phyloP scores from a whole-genome alignment of 2,113 vertebrate genomes.

The Pelmatolapia mariae region DNA sequence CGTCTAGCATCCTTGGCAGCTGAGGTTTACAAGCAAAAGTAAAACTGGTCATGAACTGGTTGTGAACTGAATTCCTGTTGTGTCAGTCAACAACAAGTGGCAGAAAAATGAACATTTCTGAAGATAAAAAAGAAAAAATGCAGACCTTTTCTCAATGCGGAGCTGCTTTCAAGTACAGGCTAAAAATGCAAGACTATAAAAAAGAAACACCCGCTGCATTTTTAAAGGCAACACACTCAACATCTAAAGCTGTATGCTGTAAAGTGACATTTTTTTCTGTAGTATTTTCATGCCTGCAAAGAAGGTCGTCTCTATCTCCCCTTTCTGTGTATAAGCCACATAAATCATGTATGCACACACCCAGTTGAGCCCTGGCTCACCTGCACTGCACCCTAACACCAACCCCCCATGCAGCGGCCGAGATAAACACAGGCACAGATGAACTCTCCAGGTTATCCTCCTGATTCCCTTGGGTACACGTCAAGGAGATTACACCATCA shows the following conservation, averaged over 20 bases:
- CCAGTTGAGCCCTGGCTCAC: constrained; percentile 46
- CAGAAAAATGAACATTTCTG: background rate
- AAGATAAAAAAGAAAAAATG: background rate
- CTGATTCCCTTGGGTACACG: constrained; percentile 44
- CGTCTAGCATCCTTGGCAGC: background rate
- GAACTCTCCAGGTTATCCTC: constrained; percentile 68
- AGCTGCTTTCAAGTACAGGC: background rate
- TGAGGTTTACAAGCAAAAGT: background rate
- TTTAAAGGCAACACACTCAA: background rate
- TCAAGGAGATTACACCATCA: constrained; percentile 53
- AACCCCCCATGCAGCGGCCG: constrained; percentile 19
- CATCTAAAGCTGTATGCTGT: background rate
- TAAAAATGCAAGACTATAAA: background rate
- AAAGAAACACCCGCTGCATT: background rate
- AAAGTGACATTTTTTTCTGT: background rate
- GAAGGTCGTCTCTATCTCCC: constrained; percentile 38
- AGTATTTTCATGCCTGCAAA: background rate
- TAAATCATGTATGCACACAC: constrained; percentile 75
- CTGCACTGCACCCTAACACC: constrained; percentile 39
- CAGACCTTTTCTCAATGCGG: background rate
- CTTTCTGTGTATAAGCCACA: constrained; percentile 39
- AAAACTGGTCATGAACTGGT: background rate
- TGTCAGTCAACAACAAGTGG: background rate
- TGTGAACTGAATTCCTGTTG: background rate
- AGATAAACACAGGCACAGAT: constrained; percentile 58